phyloP scores from a whole-genome alignment of 1,140 invertebrate species.

The Lordiphosa clarofinis region DNA sequence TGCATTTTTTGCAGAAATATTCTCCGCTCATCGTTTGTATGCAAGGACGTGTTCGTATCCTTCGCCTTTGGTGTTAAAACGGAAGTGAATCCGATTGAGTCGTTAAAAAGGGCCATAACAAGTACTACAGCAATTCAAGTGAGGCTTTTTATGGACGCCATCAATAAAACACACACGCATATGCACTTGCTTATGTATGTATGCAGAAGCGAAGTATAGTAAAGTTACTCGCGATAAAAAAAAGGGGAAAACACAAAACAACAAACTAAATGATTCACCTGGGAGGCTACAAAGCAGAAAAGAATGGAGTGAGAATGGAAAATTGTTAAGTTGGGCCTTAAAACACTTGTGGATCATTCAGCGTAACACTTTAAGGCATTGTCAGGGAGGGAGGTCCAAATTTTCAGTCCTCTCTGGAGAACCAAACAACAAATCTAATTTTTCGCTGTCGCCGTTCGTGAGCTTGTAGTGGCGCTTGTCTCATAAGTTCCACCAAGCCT shows the following conservation, averaged over 20 bases:
- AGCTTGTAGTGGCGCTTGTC: no score
- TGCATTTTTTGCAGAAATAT: neutral
- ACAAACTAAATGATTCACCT: no score
- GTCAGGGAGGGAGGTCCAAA: no score
- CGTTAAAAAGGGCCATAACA: slow-evolving; percentile 5
- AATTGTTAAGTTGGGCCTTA: neutral
- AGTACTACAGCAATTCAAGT: slow-evolving; percentile 9
- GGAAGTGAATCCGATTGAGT: neutral
- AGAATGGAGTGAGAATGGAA: neutral
- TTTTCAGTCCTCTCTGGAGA: no score
- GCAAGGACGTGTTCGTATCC: no score
- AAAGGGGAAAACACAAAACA: no score
- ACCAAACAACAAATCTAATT: no score
- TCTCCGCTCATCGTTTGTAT: slow-evolving; percentile 15
- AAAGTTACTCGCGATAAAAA: neutral
- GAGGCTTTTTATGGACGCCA: slow-evolving; percentile 1
- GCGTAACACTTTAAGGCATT: no score
- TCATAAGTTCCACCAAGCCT: no score
- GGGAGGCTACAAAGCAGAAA: neutral
- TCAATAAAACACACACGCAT: slow-evolving; percentile 1
- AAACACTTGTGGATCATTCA: slow-evolving; percentile 2
- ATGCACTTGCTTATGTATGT: neutral
- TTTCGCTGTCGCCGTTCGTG: no score
- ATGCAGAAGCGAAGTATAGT: neutral
- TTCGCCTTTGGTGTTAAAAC: no score